A percentile compares a stretch with the other conserved stretches of the same genome.
Evolutionary conservation across 2,797 vertebrate species (phyloP).

Genomic region (Caiman crocodilus): DNA sequence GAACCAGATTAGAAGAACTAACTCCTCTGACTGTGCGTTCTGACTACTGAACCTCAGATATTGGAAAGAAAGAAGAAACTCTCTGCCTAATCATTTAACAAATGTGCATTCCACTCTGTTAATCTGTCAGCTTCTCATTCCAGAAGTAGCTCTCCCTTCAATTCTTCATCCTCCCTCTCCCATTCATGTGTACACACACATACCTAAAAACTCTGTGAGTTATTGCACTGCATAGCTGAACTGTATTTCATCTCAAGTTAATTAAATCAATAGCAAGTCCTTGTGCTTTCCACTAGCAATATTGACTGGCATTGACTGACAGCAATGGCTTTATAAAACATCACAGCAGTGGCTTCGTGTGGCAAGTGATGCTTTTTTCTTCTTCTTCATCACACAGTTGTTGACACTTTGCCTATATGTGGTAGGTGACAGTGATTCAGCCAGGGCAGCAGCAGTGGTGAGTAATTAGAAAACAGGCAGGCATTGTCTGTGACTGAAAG

Average conservation of each 20-base stretch:
- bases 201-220: not conserved
- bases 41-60: not conserved
- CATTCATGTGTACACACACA: not conserved
- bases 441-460: not conserved
- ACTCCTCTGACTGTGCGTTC: not conserved
- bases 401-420: conserved; percentile 52
- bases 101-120: not conserved
- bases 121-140: not conserved
- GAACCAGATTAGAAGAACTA: not conserved
- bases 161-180: not conserved
- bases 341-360: not conserved
- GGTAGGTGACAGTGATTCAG: conserved; percentile 17
- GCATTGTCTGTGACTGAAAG: conserved; percentile 52
- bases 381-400: conserved; percentile 12
- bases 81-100: not conserved
- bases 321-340: conserved; percentile 27
- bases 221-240: conserved; percentile 10
- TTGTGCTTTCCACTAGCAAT: conserved; percentile 26
- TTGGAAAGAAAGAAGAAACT: not conserved
- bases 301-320: conserved; percentile 35
- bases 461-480: conserved; percentile 39
- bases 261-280: conserved; percentile 58
- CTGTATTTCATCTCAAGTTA: conserved; percentile 48
- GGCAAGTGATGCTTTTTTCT: not conserved
- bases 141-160: not conserved